Evolutionary conservation across 2,888 invertebrate species (phyloP), one percentile per base, ranked within the genome.

Genomic region (Lepeophtheirus nordmannii): DNA sequence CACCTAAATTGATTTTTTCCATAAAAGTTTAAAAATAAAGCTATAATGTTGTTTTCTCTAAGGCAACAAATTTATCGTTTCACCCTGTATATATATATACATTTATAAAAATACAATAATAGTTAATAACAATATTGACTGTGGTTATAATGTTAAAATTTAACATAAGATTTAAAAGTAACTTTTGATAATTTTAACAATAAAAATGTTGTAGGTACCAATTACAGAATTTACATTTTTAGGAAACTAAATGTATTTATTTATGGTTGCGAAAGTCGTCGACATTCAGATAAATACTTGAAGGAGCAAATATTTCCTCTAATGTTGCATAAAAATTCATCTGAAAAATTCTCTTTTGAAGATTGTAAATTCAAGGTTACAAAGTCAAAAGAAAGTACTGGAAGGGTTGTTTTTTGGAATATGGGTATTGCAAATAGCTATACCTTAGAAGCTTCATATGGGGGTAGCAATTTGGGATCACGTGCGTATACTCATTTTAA

Each of bases 401-500:
- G 93, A 9, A 80, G 94, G 67, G 88, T 94, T 10, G 92, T 93
- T 0, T 86, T 92, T 72, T 93, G 92, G 92, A 87, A 91, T 81
- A 83, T 93, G 81, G 93, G 93, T 30, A 87, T 93, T 59, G 85
- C 86, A 67, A 91, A 93, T 73, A 93, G 92, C 75, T 94, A 89
- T 74, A 94, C 93, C 7, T 83, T 94, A 82, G 94, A 94, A 78
- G 91, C 93, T 10, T 92, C 93, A 0, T 89, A 93, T 75, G 90
- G 89, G 63, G 94, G 93, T 11, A 88, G 92, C 1, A 76, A 76
- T 64, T 73, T 74, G 72, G 77, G 77, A 17, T 46, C 53, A 20
- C 46, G 64, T 40, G 62, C 62, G 1, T 62, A 22, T 40, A 62
- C 62, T 14, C 62, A 62, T 17, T 62, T 62, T 20, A 62, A 62